These are phyloP conservation scores for Equus quagga DNA, from an alignment of 2,113 vertebrate genomes.

Conservation along the genomic window DNA sequence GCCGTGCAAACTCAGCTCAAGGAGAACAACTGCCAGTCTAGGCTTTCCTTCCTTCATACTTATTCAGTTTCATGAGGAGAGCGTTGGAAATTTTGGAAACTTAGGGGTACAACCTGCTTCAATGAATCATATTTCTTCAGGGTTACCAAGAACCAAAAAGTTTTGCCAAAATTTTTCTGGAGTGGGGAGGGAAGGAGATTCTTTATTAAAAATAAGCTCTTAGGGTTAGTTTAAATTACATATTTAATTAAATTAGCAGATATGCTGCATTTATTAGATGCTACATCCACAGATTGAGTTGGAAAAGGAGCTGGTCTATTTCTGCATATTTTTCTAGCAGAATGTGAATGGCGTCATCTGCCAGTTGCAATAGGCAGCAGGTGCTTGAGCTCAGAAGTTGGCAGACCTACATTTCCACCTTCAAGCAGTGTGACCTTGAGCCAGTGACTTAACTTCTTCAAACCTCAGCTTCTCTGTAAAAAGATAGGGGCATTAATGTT, in stretches of 20 bases:
- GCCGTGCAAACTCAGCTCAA: background rate
- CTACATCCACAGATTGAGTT: background rate
- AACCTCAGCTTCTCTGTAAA: background rate
- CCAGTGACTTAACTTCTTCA: background rate
- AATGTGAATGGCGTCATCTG: background rate
- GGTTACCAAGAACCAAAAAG: background rate
- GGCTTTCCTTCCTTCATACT: background rate
- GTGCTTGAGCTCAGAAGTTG: background rate
- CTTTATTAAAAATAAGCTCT: background rate
- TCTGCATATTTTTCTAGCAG: background rate
- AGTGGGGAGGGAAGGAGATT: fast-evolving
- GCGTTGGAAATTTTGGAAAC: background rate
- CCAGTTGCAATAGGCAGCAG: background rate
- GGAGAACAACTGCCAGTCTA: background rate
- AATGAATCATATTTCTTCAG: background rate
- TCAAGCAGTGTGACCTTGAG: background rate
- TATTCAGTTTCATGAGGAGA: background rate
- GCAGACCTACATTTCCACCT: background rate
- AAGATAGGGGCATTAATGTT: background rate
- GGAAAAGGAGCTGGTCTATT: background rate
- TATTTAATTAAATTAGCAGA: background rate
- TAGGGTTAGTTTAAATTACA: background rate
- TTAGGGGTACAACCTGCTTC: background rate
- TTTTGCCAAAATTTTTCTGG: background rate
- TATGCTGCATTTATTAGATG: background rate